These are phyloP conservation scores for Achlya flavicornis DNA, from an alignment of 2,888 invertebrate genomes.

Conservation along the genomic window DNA sequence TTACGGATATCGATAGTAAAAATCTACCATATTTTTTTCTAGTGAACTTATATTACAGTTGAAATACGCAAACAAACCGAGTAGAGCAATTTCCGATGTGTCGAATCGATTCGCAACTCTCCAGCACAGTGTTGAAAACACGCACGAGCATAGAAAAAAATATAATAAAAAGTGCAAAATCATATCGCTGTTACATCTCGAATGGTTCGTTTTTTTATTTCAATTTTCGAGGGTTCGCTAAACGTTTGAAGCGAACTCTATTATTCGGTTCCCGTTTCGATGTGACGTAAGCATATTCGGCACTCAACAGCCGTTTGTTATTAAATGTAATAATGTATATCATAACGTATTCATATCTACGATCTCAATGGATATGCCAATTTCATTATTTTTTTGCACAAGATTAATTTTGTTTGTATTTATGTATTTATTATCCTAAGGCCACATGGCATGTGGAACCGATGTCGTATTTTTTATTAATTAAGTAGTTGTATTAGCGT, in stretches of 20 bases:
- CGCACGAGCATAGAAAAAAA: constrained; percentile 61
- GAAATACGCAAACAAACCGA: constrained; percentile 22
- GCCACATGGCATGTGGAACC: not conserved
- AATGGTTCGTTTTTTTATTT: constrained; percentile 78
- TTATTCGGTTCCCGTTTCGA: constrained; percentile 71
- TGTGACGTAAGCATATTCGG: constrained; percentile 80
- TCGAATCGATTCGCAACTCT: constrained; percentile 63
- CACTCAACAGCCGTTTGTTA: constrained; percentile 76
- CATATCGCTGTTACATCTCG: constrained; percentile 83
- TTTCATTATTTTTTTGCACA: constrained; percentile 54
- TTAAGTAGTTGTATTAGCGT: not conserved
- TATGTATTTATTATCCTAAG: constrained; percentile 13
- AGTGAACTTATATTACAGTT: constrained; percentile 14
- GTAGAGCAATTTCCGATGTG: constrained; percentile 42
- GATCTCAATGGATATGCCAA: constrained; percentile 78
- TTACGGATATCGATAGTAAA: not conserved
- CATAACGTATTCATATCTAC: constrained; percentile 80
- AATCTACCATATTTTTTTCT: constrained; percentile 5
- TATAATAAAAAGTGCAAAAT: constrained; percentile 77
- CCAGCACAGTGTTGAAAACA: constrained; percentile 70
- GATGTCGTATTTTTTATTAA: not conserved
- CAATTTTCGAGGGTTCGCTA: constrained; percentile 82
- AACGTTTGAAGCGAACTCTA: constrained; percentile 81
- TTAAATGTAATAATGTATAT: constrained; percentile 80
- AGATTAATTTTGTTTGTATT: constrained; percentile 33